These are phyloP conservation scores for Corydoras maculifer DNA, from an alignment of 2,113 vertebrate species.

Conservation along the genomic window DNA sequence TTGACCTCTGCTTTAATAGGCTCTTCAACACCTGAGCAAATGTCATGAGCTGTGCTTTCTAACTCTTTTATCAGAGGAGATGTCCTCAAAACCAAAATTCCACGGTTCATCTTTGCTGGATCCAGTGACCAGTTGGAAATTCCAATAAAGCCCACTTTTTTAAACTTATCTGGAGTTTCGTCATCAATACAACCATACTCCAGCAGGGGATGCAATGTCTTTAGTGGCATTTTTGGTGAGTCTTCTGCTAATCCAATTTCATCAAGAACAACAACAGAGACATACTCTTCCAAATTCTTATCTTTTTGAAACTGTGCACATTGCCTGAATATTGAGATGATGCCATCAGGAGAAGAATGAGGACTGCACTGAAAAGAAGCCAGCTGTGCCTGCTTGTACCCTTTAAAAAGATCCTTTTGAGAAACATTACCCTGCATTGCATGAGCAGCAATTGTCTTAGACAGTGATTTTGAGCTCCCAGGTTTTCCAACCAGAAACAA, in stretches of 20 bases:
- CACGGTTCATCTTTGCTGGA: conserved; percentile 97
- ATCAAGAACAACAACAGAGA: conserved; percentile 92
- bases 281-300: conserved; percentile 83
- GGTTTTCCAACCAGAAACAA: conserved; percentile 96
- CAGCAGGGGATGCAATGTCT: conserved; percentile 87
- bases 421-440: conserved; percentile 92
- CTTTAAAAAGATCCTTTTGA: conserved; percentile 77
- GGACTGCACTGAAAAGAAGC: conserved; percentile 98
- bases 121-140: conserved; percentile 98
- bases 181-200: conserved; percentile 96
- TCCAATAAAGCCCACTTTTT: conserved; percentile 90
- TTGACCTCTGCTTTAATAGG: conserved; percentile 55
- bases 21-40: conserved; percentile 77
- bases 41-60: conserved; percentile 79
- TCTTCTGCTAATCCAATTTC: conserved; percentile 95
- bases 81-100: conserved; percentile 91
- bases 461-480: conserved; percentile 94
- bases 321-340: conserved; percentile 92
- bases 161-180: conserved; percentile 77
- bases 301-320: conserved; percentile 93
- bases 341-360: conserved; percentile 92
- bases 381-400: conserved; percentile 84
- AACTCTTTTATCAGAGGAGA: conserved; percentile 77
- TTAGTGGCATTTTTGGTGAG: conserved; percentile 92
- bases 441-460: conserved; percentile 89